These are phyloP conservation scores for Petrocephalus schoutedeni DNA, from an alignment of 2,797 vertebrate species.

Conservation along the genomic window DNA sequence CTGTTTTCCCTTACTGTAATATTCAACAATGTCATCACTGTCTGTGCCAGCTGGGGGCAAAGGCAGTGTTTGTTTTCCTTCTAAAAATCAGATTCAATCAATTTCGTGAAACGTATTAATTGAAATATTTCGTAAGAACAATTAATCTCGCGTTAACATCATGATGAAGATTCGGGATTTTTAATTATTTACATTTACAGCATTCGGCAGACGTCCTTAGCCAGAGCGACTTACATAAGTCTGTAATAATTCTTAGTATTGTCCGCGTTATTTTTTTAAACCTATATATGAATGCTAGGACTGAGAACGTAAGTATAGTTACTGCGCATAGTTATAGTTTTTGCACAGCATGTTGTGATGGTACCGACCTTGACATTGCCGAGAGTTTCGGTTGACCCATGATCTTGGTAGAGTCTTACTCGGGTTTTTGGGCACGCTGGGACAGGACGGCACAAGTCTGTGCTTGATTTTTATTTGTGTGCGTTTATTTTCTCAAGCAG, in stretches of 20 bases:
- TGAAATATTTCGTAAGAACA: not conserved
- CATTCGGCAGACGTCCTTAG: too few relatives aligned
- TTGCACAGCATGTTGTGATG: not conserved
- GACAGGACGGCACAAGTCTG: not conserved
- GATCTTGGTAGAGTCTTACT: not conserved
- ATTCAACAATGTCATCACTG: slow-evolving; percentile 6
- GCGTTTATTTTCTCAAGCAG: not conserved
- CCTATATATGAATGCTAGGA: not conserved
- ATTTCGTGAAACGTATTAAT: not conserved
- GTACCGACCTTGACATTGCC: not conserved
- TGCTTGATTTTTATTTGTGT: not conserved
- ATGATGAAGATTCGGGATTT: not conserved
- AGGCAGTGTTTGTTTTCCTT: not conserved
- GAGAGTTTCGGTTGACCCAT: not conserved
- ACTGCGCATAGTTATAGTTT: not conserved
- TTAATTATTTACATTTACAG: not conserved
- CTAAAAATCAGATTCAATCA: not conserved
- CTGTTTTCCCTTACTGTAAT: not conserved
- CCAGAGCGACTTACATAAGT: too few relatives aligned
- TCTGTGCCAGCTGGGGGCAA: not conserved
- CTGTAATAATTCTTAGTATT: not conserved
- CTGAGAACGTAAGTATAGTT: not conserved
- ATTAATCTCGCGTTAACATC: not conserved
- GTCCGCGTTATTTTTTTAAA: not conserved
- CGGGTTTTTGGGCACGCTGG: not conserved